Conservation (phyloP, 2,888 invertebrate species). For the Antheraea assamensis region DNA sequence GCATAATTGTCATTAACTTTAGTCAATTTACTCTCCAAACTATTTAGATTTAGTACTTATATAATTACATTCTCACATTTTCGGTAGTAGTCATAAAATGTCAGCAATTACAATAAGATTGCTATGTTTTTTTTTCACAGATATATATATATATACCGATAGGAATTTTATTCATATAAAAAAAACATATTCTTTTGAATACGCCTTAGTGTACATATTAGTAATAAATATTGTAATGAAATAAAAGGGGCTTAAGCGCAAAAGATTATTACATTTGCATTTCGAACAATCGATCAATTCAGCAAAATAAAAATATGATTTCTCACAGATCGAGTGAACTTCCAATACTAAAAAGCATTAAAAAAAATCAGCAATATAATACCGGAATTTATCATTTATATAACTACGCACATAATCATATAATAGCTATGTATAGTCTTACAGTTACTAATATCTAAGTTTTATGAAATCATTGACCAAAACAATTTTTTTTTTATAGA, state of each 20-base stretch:
- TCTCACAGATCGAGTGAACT: neutral
- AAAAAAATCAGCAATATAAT: neutral
- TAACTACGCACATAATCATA: neutral
- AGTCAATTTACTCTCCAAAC: slow-evolving; percentile 74
- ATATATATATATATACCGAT: slow-evolving; percentile 32
- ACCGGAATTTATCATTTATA: neutral
- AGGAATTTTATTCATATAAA: slow-evolving; percentile 37
- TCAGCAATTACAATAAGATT: slow-evolving; percentile 42
- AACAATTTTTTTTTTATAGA: slow-evolving; percentile 16
- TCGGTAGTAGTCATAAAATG: slow-evolving; percentile 43
- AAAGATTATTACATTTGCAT: slow-evolving; percentile 3
- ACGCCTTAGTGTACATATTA: slow-evolving; percentile 75
- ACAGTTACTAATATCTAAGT: slow-evolving; percentile 15
- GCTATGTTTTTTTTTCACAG: slow-evolving; percentile 36
- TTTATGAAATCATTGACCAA: slow-evolving; percentile 20
- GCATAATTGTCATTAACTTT: slow-evolving; percentile 60
- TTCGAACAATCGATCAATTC: slow-evolving; percentile 4
- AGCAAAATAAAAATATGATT: neutral
- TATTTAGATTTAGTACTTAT: slow-evolving; percentile 55
- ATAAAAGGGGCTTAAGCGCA: slow-evolving; percentile 39
- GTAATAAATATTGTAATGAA: slow-evolving; percentile 59
- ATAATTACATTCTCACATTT: slow-evolving; percentile 45
- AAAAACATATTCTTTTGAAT: slow-evolving; percentile 30
- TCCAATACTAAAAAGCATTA: neutral
- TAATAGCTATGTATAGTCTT: slow-evolving; percentile 9